phyloP scores from a whole-genome alignment of 2,113 vertebrate species.

The Eonycteris spelaea region DNA sequence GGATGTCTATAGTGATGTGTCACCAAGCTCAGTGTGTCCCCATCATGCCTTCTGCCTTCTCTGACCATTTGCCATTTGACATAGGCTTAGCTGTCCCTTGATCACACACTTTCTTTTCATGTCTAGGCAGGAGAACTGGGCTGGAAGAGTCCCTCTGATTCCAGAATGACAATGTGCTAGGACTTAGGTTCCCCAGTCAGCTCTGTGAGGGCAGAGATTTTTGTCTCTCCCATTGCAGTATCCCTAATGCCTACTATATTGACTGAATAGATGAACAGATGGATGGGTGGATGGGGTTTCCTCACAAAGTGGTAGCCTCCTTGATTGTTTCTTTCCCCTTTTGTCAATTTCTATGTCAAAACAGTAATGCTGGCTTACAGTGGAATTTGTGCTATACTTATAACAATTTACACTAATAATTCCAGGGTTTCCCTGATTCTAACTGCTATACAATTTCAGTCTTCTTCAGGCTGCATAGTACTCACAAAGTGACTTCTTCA shows the following conservation, averaged over 20 bases:
- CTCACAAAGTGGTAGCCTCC: not conserved
- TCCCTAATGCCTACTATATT: not conserved
- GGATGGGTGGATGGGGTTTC: not conserved
- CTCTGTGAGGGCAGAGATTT: not conserved
- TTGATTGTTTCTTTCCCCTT: not conserved
- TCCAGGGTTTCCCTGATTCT: not conserved
- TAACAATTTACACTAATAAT: not conserved
- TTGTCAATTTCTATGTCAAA: not conserved
- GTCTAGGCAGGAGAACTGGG: not conserved
- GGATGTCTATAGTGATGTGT: not conserved
- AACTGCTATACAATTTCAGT: not conserved
- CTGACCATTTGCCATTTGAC: conserved; percentile 13
- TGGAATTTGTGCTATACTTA: not conserved
- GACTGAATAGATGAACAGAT: not conserved
- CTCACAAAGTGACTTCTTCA: not conserved
- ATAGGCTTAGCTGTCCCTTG: not conserved
- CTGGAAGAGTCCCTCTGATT: not conserved
- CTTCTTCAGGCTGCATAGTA: not conserved
- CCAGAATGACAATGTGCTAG: not conserved
- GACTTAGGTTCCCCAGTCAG: not conserved
- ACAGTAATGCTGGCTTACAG: not conserved
- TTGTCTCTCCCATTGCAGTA: not conserved
- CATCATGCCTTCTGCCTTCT: not conserved
- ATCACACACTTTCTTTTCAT: not conserved
- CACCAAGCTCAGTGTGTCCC: not conserved